These are phyloP conservation scores for Stegastes partitus DNA, from an alignment of 2,113 vertebrate genomes.

Conservation along the genomic window DNA sequence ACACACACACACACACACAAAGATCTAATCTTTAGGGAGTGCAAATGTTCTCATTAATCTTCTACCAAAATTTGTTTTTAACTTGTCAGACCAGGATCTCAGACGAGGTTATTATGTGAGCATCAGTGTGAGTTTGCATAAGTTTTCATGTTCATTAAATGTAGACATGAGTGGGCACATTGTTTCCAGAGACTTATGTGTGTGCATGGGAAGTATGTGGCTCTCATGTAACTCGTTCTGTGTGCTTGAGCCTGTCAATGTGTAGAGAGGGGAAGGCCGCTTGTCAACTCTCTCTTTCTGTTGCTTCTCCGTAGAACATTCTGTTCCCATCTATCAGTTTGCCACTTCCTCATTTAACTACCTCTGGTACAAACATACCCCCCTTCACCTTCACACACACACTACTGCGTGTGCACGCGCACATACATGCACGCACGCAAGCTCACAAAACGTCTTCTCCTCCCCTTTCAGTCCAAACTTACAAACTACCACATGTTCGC, in stretches of 20 bases:
- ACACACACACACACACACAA: background rate
- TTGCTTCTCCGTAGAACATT: slow-evolving; percentile 62
- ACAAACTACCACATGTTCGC: slow-evolving; percentile 63
- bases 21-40: background rate
- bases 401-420: background rate
- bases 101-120: background rate
- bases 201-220: slow-evolving; percentile 12
- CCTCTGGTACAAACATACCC: slow-evolving; percentile 27
- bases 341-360: slow-evolving; percentile 66
- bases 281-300: slow-evolving; percentile 24
- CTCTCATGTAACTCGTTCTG: slow-evolving; percentile 24
- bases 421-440: slow-evolving; percentile 11
- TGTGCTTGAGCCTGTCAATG: slow-evolving; percentile 15
- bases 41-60: background rate
- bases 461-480: slow-evolving; percentile 27
- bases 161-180: slow-evolving; percentile 20
- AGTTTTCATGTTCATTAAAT: background rate
- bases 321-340: slow-evolving; percentile 73
- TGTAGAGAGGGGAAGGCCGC: background rate
- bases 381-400: background rate
- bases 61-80: background rate
- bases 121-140: background rate
- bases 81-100: background rate
- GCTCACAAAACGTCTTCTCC: slow-evolving; percentile 20
- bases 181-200: slow-evolving; percentile 14